Percentiles rank a stretch among this genome's conserved stretches.
phyloP scores from a whole-genome alignment of 2,888 invertebrate genomes.

The Morpho deidamia region DNA sequence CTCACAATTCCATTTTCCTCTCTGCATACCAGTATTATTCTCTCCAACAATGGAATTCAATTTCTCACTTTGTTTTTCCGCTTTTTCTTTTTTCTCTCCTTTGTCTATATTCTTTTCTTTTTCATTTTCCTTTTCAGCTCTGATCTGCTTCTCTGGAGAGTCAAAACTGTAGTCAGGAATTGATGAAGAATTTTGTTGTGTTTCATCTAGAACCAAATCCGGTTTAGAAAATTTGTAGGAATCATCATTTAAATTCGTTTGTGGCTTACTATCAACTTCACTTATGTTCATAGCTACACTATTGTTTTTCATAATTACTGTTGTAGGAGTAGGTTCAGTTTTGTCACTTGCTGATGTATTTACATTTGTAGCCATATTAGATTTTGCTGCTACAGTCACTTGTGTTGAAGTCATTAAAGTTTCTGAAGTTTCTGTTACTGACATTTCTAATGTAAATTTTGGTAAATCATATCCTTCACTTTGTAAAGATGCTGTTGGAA shows the following conservation, averaged over 20 bases:
- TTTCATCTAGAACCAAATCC: constrained; percentile 37
- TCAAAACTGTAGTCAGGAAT: constrained; percentile 42
- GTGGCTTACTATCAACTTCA: not conserved
- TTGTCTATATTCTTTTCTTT: constrained; percentile 21
- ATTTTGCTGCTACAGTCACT: constrained; percentile 1
- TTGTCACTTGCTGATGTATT: not conserved
- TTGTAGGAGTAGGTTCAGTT: not conserved
- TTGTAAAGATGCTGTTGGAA: constrained; percentile 46
- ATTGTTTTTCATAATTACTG: not conserved
- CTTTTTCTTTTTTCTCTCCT: not conserved
- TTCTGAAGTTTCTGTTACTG: constrained; percentile 6
- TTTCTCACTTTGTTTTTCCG: too few relatives aligned
- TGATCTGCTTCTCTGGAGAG: constrained; percentile 37
- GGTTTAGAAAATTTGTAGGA: constrained; percentile 51
- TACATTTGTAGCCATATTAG: not conserved
- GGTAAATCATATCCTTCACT: constrained; percentile 55
- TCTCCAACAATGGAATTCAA: too few relatives aligned
- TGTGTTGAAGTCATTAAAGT: not conserved
- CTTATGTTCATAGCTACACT: not conserved
- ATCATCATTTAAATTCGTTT: constrained; percentile 27
- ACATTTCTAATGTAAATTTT: constrained; percentile 41
- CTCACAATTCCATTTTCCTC: constrained; percentile 40
- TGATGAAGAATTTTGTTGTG: constrained; percentile 20
- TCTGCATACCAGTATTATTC: not conserved
- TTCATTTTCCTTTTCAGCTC: constrained; percentile 30